Evolutionary conservation across 1,140 invertebrate species (phyloP).

Genomic region (Anastatus disparis): DNA sequence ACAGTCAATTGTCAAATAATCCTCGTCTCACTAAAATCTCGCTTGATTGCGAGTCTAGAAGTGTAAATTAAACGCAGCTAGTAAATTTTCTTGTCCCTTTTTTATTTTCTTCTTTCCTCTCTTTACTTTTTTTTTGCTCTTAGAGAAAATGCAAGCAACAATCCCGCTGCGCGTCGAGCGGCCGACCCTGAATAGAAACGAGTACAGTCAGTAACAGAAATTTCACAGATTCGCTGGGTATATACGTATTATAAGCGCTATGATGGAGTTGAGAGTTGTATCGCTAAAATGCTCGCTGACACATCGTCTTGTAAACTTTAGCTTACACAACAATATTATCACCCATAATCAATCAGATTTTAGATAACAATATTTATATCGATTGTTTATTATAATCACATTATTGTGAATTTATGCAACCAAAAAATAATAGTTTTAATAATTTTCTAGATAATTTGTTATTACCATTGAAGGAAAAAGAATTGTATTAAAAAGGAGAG

Average conservation of each 20-base stretch:
- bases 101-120: slow-evolving; percentile 5
- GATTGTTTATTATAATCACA: no score
- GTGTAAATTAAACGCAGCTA: background rate
- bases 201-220: slow-evolving; percentile 37
- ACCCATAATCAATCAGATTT: no score
- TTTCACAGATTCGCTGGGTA: slow-evolving; percentile 27
- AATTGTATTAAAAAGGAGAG: no score
- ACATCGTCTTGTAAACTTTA: no score
- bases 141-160: slow-evolving; percentile 26
- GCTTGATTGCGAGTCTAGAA: background rate
- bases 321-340: no score
- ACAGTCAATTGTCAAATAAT: no score
- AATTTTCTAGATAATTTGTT: no score
- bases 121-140: slow-evolving; percentile 16
- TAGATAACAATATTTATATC: no score
- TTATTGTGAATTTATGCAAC: no score
- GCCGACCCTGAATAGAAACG: slow-evolving; percentile 40
- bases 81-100: background rate
- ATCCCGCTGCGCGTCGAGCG: slow-evolving; percentile 20
- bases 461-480: no score
- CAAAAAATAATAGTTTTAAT: no score
- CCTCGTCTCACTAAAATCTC: no score
- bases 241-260: background rate
- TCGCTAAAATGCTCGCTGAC: background rate
- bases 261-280: background rate